Evolutionary conservation across 2,113 vertebrate genomes (phyloP).

Genomic region (Sceloporus tristichus): DNA sequence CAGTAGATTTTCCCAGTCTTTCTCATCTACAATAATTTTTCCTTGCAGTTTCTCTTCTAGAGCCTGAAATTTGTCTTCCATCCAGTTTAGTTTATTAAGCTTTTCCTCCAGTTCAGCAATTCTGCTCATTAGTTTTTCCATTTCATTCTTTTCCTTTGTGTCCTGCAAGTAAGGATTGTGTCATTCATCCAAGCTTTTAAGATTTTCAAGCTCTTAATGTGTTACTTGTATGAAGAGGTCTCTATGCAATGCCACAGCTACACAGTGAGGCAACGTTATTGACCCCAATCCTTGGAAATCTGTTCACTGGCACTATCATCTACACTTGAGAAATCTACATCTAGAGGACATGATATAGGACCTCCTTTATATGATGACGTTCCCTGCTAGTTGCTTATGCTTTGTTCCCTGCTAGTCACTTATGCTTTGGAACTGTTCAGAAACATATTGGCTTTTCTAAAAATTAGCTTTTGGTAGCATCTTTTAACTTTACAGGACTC

Average conservation of each 20-base stretch:
- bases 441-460: no score
- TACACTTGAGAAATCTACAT: not conserved
- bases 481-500: not conserved
- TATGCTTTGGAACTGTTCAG: not conserved
- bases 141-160: conserved; percentile 63
- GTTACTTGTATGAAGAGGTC: not conserved
- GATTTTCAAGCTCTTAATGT: not conserved
- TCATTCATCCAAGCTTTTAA: not conserved
- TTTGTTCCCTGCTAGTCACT: no score
- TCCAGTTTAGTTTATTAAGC: conserved; percentile 71
- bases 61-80: conserved; percentile 78
- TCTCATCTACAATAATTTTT: conserved; percentile 83
- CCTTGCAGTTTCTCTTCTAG: conserved; percentile 85
- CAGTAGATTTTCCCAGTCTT: conserved; percentile 88
- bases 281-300: not conserved
- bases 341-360: not conserved
- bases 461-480: not conserved
- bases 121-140: conserved; percentile 77
- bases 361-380: not conserved
- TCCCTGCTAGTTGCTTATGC: not conserved
- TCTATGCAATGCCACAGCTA: not conserved
- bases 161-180: conserved; percentile 61
- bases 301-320: not conserved
- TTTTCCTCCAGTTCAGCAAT: conserved; percentile 82
- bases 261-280: not conserved